These are phyloP conservation scores for Callimorpha dominula DNA, from an alignment of 2,888 invertebrate species.

Conservation along the genomic window DNA sequence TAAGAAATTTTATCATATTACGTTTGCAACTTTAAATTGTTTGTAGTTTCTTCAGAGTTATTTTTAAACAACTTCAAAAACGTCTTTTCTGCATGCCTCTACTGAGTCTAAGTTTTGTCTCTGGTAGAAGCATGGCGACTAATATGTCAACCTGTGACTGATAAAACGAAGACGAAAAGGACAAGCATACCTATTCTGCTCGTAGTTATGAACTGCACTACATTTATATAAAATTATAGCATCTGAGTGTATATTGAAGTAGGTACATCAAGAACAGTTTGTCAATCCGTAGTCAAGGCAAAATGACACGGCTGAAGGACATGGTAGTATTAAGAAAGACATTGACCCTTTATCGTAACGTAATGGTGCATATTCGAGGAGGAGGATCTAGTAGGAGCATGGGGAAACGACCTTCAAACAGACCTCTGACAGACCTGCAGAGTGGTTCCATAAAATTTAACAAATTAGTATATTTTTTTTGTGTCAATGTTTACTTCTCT, in stretches of 20 bases:
- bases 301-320: too few species aligned
- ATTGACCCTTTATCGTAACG: neutral
- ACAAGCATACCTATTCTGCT: too few species aligned
- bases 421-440: neutral
- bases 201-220: too few species aligned
- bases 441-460: neutral
- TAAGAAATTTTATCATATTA: slow-evolving; percentile 15
- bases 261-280: too few species aligned
- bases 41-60: slow-evolving; percentile 11
- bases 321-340: neutral
- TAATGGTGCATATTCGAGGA: neutral
- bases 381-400: neutral
- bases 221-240: too few species aligned
- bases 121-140: neutral
- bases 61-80: neutral
- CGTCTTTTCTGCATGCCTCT: neutral
- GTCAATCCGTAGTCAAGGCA: too few species aligned
- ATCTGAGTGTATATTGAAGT: too few species aligned
- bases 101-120: neutral
- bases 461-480: neutral
- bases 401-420: neutral
- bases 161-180: too few species aligned
- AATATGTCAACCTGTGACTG: too few species aligned
- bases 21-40: slow-evolving; percentile 19
- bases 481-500: too few species aligned